Conservation (phyloP, 1,140 invertebrate genomes). For the Microplitis demolitor region DNA sequence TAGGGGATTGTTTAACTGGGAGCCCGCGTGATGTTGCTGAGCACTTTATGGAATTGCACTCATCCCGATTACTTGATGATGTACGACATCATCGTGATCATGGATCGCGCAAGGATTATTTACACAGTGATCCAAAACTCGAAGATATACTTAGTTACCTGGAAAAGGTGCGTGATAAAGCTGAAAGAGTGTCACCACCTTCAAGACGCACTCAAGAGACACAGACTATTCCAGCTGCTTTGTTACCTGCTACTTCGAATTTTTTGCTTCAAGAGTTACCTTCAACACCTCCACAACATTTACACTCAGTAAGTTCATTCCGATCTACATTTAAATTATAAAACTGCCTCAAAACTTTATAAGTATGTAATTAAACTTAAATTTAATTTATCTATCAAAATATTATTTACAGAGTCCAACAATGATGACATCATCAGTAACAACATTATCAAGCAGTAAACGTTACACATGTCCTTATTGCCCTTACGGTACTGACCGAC, state of each 20-base stretch:
- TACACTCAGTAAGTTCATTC: constrained; percentile 46
- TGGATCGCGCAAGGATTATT: constrained; percentile 50
- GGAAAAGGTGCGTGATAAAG: constrained; percentile 53
- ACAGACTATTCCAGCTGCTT: constrained; percentile 53
- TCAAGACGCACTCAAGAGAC: constrained; percentile 57
- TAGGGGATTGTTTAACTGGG: constrained; percentile 77
- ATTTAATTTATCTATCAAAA: background rate
- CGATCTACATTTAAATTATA: background rate
- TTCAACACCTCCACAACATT: constrained; percentile 46
- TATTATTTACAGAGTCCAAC: constrained; percentile 33
- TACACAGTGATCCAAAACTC: constrained; percentile 47
- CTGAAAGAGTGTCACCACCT: constrained; percentile 49
- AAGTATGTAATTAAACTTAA: background rate
- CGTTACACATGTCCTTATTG: constrained; percentile 85
- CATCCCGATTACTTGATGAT: constrained; percentile 74
- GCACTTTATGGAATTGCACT: constrained; percentile 83
- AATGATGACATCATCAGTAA: constrained; percentile 38
- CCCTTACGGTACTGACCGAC: constrained; percentile 87
- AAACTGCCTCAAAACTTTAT: too few species aligned
- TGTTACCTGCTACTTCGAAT: constrained; percentile 48
- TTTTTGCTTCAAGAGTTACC: constrained; percentile 56
- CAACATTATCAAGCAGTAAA: constrained; percentile 62
- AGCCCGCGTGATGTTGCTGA: constrained; percentile 77
- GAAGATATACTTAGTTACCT: constrained; percentile 53
- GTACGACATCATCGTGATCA: constrained; percentile 52